phyloP scores from a whole-genome alignment of 2,797 vertebrate species.

The Diplodus puntazzo region DNA sequence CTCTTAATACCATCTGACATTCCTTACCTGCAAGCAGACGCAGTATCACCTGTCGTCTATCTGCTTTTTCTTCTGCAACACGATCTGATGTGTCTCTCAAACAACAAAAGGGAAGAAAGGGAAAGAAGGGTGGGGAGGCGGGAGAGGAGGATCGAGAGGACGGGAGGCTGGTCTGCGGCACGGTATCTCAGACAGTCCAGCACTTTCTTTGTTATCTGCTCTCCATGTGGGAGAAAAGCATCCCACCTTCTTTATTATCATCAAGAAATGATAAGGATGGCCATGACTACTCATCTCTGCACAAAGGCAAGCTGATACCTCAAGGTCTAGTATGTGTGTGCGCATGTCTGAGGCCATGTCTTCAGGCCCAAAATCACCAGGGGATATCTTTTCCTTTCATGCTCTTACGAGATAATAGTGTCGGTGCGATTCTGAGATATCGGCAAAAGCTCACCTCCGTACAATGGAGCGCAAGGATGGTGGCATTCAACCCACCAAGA shows the following conservation, averaged over 20 bases:
- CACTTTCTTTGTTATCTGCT: slow-evolving; percentile 73
- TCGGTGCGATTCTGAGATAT: slow-evolving; percentile 37
- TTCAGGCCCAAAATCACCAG: slow-evolving; percentile 38
- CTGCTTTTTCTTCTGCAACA: slow-evolving; percentile 74
- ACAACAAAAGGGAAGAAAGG: slow-evolving; percentile 73
- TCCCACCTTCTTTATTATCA: slow-evolving; percentile 80
- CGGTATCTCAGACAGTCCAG: slow-evolving; percentile 72
- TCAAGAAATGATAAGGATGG: slow-evolving; percentile 73
- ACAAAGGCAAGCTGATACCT: slow-evolving; percentile 75
- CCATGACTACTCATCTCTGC: slow-evolving; percentile 65
- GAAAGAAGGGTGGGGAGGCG: slow-evolving; percentile 21
- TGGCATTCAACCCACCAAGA: slow-evolving; percentile 6
- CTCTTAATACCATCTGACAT: slow-evolving; percentile 67
- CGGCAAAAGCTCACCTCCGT: slow-evolving; percentile 5
- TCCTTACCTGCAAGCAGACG: slow-evolving; percentile 65
- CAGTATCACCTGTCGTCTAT: slow-evolving; percentile 68
- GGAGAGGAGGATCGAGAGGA: slow-evolving; percentile 32
- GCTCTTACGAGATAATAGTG: slow-evolving; percentile 34
- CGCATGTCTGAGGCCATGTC: slow-evolving; percentile 32
- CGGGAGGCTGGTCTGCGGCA: slow-evolving; percentile 44
- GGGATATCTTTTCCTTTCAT: slow-evolving; percentile 49
- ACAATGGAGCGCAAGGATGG: slow-evolving; percentile 21
- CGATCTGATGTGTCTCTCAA: slow-evolving; percentile 77
- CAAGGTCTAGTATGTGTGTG: slow-evolving; percentile 32
- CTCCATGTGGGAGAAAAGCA: slow-evolving; percentile 68